Percentiles rank a stretch among this genome's conserved stretches.
These are phyloP conservation scores for Streptopelia turtur DNA, from an alignment of 2,797 vertebrate species.

Conservation along the genomic window DNA sequence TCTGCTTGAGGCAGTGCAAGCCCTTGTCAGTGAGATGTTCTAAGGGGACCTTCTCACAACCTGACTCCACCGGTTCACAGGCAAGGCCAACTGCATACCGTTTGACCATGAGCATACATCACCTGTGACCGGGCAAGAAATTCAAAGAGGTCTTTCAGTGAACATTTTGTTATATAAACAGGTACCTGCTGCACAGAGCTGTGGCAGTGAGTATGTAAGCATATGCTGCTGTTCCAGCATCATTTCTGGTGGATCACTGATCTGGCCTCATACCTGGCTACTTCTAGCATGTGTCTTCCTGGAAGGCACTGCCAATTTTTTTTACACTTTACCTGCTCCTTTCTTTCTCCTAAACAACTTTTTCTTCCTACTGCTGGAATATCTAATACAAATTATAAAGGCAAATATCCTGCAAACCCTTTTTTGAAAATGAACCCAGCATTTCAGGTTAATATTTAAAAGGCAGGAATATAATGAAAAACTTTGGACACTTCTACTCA, in stretches of 20 bases:
- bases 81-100: neutral
- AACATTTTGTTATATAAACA: neutral
- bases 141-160: neutral
- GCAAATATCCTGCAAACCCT: neutral
- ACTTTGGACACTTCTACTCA: neutral
- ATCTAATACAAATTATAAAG: neutral
- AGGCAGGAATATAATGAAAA: neutral
- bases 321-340: neutral
- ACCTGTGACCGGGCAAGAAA: slow-evolving; percentile 11
- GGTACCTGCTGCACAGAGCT: neutral
- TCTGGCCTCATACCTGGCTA: neutral
- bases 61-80: slow-evolving; percentile 12
- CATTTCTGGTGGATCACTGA: neutral
- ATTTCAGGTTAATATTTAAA: neutral
- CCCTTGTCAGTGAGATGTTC: slow-evolving; percentile 43
- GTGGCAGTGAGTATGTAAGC: neutral
- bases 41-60: slow-evolving; percentile 39
- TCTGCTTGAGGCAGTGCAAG: slow-evolving; percentile 63
- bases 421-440: neutral
- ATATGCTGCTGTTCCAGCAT: neutral
- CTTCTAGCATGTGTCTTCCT: neutral
- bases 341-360: neutral
- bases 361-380: neutral
- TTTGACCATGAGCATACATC: neutral
- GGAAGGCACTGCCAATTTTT: neutral